phyloP scores from a whole-genome alignment of 2,113 vertebrate species.

The Odontesthes bonariensis region DNA sequence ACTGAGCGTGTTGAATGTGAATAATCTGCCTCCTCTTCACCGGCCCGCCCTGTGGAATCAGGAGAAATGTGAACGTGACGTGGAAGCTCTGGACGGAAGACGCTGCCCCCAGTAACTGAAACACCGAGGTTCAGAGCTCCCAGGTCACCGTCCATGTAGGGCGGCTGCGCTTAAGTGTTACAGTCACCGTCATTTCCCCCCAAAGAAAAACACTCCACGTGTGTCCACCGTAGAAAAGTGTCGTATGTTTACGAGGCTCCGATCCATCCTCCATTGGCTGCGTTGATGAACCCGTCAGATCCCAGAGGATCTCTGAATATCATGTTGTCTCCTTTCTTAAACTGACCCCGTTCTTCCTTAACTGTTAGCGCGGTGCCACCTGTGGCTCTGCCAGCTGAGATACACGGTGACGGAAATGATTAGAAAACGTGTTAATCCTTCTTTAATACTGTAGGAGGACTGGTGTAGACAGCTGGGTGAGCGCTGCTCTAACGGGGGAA shows the following conservation, averaged over 20 bases:
- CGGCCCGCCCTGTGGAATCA: constrained; percentile 4
- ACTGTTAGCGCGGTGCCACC: no score
- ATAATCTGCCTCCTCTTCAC: constrained; percentile 1
- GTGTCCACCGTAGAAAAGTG: background rate
- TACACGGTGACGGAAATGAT: background rate
- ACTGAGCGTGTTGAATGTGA: constrained; percentile 33
- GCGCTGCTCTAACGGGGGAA: constrained; percentile 27
- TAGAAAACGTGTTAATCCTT: constrained; percentile 1
- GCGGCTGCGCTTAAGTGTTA: background rate
- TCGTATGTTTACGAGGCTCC: constrained; percentile 33
- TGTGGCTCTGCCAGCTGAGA: no score
- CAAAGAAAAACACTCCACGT: constrained; percentile 3
- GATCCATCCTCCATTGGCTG: constrained; percentile 7
- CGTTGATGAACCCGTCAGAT: no score
- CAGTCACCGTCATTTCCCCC: constrained; percentile 7
- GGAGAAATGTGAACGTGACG: constrained; percentile 1
- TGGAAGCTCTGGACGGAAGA: background rate
- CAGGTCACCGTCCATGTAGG: background rate
- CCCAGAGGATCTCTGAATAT: no score
- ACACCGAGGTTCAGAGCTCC: background rate
- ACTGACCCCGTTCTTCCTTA: constrained; percentile 7
- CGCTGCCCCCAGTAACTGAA: constrained; percentile 3
- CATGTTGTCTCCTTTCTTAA: constrained; percentile 13
- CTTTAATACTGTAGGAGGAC: constrained; percentile 19
- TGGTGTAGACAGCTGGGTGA: constrained; percentile 25